phyloP scores from a whole-genome alignment of 2,888 invertebrate species.

The Hybos culiciformis region DNA sequence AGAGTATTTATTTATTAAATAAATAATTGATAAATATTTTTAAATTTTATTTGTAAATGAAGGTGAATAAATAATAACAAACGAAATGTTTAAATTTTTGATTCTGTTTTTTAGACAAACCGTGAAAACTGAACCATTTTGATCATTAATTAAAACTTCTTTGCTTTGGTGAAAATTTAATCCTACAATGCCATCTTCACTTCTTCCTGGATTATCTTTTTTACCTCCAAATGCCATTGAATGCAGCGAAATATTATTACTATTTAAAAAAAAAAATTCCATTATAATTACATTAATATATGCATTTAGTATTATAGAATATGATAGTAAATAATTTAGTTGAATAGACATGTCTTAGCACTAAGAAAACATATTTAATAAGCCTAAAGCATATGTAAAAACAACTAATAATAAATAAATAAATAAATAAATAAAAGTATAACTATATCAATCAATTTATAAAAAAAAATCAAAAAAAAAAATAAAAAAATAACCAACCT shows the following conservation, averaged over 20 bases:
- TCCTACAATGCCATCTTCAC: conserved; percentile 75
- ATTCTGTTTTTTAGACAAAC: conserved; percentile 18
- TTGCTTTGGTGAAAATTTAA: conserved; percentile 85
- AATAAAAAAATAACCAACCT: conserved; percentile 23
- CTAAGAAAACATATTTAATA: no score
- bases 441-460: no score
- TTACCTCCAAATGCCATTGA: conserved; percentile 69
- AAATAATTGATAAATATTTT: not conserved
- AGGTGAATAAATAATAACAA: no score
- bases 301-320: no score
- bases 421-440: no score
- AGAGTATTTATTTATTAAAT: not conserved
- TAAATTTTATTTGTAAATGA: no score
- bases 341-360: no score
- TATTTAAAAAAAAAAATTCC: conserved; percentile 25
- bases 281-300: no score
- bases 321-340: no score
- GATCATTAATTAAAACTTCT: conserved; percentile 68
- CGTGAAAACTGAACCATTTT: conserved; percentile 43
- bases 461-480: not conserved
- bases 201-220: conserved; percentile 68
- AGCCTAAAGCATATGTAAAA: no score
- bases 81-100: no score
- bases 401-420: no score
- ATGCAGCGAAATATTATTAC: conserved; percentile 66